phyloP scores from a whole-genome alignment of 2,888 invertebrate genomes.

The Slavum lentiscoides region DNA sequence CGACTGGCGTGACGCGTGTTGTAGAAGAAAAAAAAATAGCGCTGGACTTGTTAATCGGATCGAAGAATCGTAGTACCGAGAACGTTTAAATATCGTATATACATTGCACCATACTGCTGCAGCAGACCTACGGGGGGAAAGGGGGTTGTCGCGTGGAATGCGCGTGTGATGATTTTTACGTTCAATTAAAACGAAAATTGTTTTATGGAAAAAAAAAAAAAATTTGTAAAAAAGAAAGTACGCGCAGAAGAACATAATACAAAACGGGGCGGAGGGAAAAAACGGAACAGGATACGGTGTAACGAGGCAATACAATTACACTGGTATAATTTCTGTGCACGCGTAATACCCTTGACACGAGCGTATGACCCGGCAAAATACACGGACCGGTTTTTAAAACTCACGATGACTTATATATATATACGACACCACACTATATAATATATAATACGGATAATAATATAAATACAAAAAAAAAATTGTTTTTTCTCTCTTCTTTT shows the following conservation, averaged over 20 bases:
- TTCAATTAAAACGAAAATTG: constrained; percentile 8
- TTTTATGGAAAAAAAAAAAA: neutral
- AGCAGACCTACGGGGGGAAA: neutral
- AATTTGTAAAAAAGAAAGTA: constrained; percentile 1
- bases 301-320: neutral
- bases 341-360: constrained; percentile 46
- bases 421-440: neutral
- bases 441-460: too few species aligned
- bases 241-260: neutral
- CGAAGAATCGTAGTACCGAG: too few species aligned
- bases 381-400: constrained; percentile 46
- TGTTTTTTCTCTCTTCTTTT: constrained; percentile 12
- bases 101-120: too few species aligned
- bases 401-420: neutral
- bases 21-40: too few species aligned
- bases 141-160: too few species aligned
- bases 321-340: constrained; percentile 38
- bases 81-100: neutral
- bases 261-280: neutral
- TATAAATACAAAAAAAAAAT: too few species aligned
- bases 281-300: constrained; percentile 52
- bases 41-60: too few species aligned
- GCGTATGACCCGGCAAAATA: constrained; percentile 43
- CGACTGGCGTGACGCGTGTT: too few species aligned
- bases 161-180: neutral